phyloP scores from a whole-genome alignment of 1,140 invertebrate genomes.

The Drosophila varians region DNA sequence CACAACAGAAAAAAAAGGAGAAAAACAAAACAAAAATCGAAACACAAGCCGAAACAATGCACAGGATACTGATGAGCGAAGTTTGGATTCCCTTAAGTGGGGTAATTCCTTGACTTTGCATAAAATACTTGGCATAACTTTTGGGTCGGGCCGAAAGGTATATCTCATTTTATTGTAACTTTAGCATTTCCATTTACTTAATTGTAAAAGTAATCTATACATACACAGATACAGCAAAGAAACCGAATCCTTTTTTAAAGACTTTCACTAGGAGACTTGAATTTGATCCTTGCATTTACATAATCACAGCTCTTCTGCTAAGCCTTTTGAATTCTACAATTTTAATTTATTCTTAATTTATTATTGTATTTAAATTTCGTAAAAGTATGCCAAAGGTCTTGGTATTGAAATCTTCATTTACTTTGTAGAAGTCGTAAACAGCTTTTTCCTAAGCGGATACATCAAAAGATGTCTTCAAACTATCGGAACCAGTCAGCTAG shows the following conservation, averaged over 20 bases:
- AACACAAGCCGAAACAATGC: constrained; percentile 41
- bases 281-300: background rate
- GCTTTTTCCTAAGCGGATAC: background rate
- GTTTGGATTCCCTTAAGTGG: constrained; percentile 38
- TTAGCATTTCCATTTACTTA: constrained; percentile 19
- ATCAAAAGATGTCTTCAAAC: constrained; percentile 9
- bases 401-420: no score
- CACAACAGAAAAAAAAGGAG: constrained; percentile 3
- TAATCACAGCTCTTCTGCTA: constrained; percentile 10
- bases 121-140: constrained; percentile 39
- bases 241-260: constrained; percentile 3
- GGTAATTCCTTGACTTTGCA: constrained; percentile 29
- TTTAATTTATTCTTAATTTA: background rate
- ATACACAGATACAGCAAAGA: background rate
- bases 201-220: constrained; percentile 8
- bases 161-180: constrained; percentile 1
- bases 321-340: no score
- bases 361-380: background rate
- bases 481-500: constrained; percentile 21
- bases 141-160: constrained; percentile 21
- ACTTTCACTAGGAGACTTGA: background rate
- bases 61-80: constrained; percentile 37
- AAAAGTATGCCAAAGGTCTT: no score
- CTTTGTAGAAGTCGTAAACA: background rate
- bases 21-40: constrained; percentile 24